Evolutionary conservation across 2,797 vertebrate species (phyloP).

Genomic region (Lacerta agilis): DNA sequence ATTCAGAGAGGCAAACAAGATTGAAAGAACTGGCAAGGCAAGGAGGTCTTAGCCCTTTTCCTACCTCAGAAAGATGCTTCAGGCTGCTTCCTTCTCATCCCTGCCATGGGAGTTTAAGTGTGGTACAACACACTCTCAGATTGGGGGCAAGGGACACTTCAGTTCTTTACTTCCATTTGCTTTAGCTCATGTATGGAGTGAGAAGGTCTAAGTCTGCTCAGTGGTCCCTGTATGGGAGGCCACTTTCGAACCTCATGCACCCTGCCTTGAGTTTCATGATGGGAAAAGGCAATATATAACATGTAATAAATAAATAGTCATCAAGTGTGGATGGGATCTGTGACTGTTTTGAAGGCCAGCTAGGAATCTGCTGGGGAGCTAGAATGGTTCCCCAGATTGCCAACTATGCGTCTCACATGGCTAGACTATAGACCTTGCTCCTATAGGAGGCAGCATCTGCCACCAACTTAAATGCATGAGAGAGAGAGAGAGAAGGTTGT

Average conservation of each 20-base stretch:
- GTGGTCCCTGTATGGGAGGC: not conserved
- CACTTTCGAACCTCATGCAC: not conserved
- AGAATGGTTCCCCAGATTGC: not conserved
- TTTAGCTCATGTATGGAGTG: not conserved
- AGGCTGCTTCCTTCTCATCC: too few species aligned
- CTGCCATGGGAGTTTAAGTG: too few species aligned
- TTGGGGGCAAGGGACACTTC: too few species aligned
- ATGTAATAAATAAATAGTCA: not conserved
- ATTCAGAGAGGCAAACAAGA: not conserved
- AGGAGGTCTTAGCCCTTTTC: too few species aligned
- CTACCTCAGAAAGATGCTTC: too few species aligned
- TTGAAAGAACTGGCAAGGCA: too few species aligned
- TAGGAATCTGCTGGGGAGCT: not conserved
- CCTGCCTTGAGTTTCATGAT: not conserved
- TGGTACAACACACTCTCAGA: too few species aligned
- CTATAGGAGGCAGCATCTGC: too few species aligned
- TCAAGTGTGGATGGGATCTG: not conserved
- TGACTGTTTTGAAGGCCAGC: not conserved
- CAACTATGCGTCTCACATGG: not conserved
- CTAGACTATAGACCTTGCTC: too few species aligned
- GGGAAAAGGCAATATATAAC: not conserved
- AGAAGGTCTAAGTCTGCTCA: not conserved
- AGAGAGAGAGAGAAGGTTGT: too few species aligned
- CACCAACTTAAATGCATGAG: too few species aligned
- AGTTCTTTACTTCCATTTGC: not conserved